Percentiles rank a stretch among this genome's conserved stretches.
These are phyloP conservation scores for Hydropsyche betteni DNA, from an alignment of 2,888 invertebrate species.

Conservation along the genomic window DNA sequence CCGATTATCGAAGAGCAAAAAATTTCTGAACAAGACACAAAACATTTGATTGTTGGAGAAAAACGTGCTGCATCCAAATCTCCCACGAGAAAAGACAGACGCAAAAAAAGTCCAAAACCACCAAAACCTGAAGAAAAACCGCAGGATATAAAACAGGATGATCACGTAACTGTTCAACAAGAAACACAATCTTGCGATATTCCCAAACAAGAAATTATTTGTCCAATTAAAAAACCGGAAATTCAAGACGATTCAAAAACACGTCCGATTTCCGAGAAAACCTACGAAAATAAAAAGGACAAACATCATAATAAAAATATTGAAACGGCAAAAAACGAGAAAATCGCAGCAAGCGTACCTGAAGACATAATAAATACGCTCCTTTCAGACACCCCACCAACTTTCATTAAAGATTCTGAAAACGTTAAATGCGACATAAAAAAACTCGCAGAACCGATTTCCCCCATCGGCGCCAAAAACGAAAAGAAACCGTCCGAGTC, in stretches of 20 bases:
- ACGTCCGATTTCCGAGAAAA: no score
- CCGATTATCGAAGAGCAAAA: background rate
- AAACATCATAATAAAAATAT: background rate
- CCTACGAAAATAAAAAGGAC: background rate
- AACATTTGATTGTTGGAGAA: constrained; percentile 4
- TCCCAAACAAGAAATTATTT: background rate
- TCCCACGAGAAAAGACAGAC: constrained; percentile 52
- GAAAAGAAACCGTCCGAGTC: background rate
- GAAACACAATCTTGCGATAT: no score
- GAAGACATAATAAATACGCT: constrained; percentile 45
- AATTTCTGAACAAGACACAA: constrained; percentile 1
- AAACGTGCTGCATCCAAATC: background rate
- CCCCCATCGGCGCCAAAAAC: background rate
- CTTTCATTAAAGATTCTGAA: constrained; percentile 5
- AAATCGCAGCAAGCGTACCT: constrained; percentile 31
- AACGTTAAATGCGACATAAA: background rate
- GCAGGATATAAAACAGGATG: constrained; percentile 30
- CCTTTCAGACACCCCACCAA: constrained; percentile 46
- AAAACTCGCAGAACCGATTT: background rate
- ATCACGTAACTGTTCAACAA: no score
- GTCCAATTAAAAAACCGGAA: background rate
- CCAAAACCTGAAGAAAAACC: constrained; percentile 47
- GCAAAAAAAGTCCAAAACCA: constrained; percentile 45
- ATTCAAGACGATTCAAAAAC: no score
- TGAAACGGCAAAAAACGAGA: background rate